A percentile compares a stretch with the other conserved stretches of the same genome.
These are phyloP conservation scores for Eupeodes corollae DNA, from an alignment of 1,140 invertebrate genomes.

Conservation along the genomic window DNA sequence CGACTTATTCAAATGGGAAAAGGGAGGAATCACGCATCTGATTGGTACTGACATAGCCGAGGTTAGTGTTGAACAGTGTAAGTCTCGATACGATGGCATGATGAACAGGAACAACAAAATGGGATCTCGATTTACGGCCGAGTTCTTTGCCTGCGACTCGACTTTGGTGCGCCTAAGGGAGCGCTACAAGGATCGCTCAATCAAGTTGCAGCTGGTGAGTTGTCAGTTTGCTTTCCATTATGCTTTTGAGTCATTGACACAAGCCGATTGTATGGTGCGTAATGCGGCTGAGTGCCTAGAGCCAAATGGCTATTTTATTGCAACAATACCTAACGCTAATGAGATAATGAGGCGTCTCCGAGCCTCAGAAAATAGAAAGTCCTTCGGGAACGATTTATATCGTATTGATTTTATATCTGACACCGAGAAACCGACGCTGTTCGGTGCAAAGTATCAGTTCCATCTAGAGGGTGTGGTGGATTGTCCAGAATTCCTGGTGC, in stretches of 20 bases:
- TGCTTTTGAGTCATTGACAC: slow-evolving; percentile 83
- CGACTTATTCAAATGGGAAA: slow-evolving; percentile 91
- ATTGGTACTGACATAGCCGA: slow-evolving; percentile 92
- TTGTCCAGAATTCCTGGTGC: slow-evolving; percentile 96
- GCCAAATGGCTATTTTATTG: slow-evolving; percentile 90
- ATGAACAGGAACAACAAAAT: slow-evolving; percentile 23
- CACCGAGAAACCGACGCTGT: slow-evolving; percentile 62
- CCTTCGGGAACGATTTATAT: slow-evolving; percentile 83
- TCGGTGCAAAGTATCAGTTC: slow-evolving; percentile 95
- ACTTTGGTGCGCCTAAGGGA: slow-evolving; percentile 69
- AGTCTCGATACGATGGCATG: slow-evolving; percentile 54
- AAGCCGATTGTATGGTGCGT: slow-evolving; percentile 83
- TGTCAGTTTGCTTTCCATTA: slow-evolving; percentile 98
- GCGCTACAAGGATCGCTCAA: slow-evolving; percentile 58
- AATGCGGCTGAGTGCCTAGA: slow-evolving; percentile 84
- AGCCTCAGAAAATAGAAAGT: slow-evolving; percentile 46
- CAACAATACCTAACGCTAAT: slow-evolving; percentile 87
- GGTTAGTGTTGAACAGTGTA: slow-evolving; percentile 80
- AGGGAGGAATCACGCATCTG: slow-evolving; percentile 69
- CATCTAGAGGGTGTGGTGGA: slow-evolving; percentile 91
- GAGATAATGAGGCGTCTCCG: slow-evolving; percentile 60
- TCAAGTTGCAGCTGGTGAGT: slow-evolving; percentile 80
- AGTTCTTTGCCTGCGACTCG: slow-evolving; percentile 87
- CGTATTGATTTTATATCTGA: slow-evolving; percentile 68
- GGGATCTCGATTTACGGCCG: slow-evolving; percentile 58